phyloP scores from a whole-genome alignment of 2,113 vertebrate species.

The Salvelinus alpinus region DNA sequence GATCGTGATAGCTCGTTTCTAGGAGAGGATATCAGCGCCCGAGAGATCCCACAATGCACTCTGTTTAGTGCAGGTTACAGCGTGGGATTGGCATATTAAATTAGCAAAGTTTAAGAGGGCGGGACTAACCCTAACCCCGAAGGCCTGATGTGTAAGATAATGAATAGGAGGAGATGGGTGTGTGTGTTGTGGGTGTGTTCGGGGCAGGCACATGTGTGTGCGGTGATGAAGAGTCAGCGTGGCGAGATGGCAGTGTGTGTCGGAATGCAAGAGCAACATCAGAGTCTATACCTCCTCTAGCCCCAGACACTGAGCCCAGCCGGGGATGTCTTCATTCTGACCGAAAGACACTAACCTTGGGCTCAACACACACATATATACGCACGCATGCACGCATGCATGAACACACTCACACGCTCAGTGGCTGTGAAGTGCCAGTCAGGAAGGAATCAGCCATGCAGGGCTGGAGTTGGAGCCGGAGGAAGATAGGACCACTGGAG shows the following conservation, averaged over 20 bases:
- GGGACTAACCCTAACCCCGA: not conserved
- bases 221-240: conserved; percentile 7
- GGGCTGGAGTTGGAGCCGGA: conserved; percentile 27
- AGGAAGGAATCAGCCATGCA: not conserved
- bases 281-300: not conserved
- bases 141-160: too few species aligned
- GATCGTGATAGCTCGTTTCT: conserved; percentile 33
- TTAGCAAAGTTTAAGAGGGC: conserved; percentile 8
- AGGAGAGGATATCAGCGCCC: conserved; percentile 19
- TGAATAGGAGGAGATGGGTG: too few species aligned
- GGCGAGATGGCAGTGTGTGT: not conserved
- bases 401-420: not conserved
- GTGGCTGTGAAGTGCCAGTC: conserved; percentile 17
- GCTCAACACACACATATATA: not conserved
- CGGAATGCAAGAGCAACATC: not conserved
- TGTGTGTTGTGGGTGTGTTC: too few species aligned
- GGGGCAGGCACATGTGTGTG: too few species aligned
- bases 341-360: conserved; percentile 9
- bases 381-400: not conserved
- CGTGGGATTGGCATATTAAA: conserved; percentile 13
- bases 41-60: not conserved
- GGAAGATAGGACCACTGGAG: conserved; percentile 11
- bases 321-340: conserved; percentile 28
- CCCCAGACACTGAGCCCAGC: conserved; percentile 28
- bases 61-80: not conserved